Conservation (phyloP, 2,888 invertebrate genomes). For the Apodemia mormo region DNA sequence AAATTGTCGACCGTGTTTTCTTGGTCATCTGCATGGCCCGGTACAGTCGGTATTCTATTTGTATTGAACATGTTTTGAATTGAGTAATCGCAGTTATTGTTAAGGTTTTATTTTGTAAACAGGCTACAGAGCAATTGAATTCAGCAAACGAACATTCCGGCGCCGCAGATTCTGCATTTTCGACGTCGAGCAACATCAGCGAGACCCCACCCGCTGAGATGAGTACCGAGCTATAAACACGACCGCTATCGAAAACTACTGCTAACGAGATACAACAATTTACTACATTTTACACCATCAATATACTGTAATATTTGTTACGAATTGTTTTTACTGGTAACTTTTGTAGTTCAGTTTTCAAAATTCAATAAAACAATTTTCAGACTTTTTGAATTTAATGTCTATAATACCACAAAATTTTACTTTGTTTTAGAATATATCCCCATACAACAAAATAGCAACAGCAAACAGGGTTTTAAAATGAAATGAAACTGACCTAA, state of each 20-base stretch:
- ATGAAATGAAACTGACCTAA: too few species aligned
- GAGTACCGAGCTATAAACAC: slow-evolving; percentile 83
- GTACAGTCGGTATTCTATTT: neutral
- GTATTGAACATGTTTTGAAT: neutral
- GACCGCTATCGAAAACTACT: neutral
- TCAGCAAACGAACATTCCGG: slow-evolving; percentile 47
- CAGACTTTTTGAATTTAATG: neutral
- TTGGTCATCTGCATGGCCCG: neutral
- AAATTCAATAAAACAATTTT: neutral
- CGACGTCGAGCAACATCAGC: slow-evolving; percentile 48
- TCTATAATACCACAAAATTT: neutral
- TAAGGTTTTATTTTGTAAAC: slow-evolving; percentile 34
- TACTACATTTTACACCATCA: neutral
- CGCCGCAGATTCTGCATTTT: slow-evolving; percentile 43
- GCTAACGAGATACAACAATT: neutral
- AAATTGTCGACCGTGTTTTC: neutral
- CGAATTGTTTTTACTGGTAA: neutral
- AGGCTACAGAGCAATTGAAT: slow-evolving; percentile 79
- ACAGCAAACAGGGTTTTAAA: too few species aligned
- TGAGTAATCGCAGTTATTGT: neutral
- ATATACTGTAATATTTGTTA: too few species aligned
- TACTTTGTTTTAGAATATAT: too few species aligned
- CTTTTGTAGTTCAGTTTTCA: neutral
- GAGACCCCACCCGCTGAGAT: slow-evolving; percentile 80
- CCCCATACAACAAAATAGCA: too few species aligned